phyloP scores from a whole-genome alignment of 2,888 invertebrate species.

The Mythimna lalbum region DNA sequence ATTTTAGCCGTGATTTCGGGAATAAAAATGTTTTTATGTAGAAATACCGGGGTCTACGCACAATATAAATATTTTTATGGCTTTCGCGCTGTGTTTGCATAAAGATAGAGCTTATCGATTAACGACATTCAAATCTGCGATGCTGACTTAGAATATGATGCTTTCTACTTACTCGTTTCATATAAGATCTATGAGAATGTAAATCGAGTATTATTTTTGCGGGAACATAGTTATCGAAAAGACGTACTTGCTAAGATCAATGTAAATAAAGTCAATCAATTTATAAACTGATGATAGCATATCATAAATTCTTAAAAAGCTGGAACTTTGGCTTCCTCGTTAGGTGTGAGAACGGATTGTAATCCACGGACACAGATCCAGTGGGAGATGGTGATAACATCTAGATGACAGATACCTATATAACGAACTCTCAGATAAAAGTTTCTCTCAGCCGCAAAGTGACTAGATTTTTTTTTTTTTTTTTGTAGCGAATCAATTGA shows the following conservation, averaged over 20 bases:
- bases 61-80: constrained; percentile 40
- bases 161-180: constrained; percentile 4
- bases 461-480: constrained; percentile 34
- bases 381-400: too few species aligned
- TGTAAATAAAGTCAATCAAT: constrained; percentile 46
- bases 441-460: constrained; percentile 20
- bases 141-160: neutral
- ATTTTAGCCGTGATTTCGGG: constrained; percentile 67
- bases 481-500: constrained; percentile 51
- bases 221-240: constrained; percentile 35
- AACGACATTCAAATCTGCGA: constrained; percentile 26
- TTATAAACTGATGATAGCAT: constrained; percentile 19
- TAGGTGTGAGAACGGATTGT: too few species aligned
- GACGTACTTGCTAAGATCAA: constrained; percentile 24
- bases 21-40: constrained; percentile 59
- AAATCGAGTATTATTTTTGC: constrained; percentile 21
- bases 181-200: constrained; percentile 14
- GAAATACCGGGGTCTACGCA: constrained; percentile 26
- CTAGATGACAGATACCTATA: constrained; percentile 17
- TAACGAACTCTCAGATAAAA: constrained; percentile 10
- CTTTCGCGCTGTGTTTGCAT: constrained; percentile 6
- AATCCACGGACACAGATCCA: too few species aligned
- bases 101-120: constrained; percentile 38
- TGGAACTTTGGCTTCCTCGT: too few species aligned
- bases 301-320: too few species aligned